Evolutionary conservation across 2,113 vertebrate genomes (phyloP).

Genomic region (Phodopus roborovskii): DNA sequence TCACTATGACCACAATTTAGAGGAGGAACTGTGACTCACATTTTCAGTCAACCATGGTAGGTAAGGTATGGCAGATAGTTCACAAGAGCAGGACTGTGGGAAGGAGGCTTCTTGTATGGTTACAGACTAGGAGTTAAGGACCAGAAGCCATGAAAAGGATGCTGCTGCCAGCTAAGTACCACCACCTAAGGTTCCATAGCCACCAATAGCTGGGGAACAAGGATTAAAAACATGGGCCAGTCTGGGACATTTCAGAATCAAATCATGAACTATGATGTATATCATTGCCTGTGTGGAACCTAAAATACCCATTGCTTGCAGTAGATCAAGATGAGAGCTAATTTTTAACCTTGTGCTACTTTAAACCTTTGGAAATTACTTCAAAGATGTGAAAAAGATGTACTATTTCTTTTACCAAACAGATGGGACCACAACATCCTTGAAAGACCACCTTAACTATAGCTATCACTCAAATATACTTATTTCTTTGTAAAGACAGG

Average conservation of each 20-base stretch:
- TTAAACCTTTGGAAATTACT: constrained; percentile 19
- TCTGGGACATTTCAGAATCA: background rate
- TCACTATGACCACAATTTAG: background rate
- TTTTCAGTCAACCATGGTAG: background rate
- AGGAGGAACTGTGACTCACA: background rate
- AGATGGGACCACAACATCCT: background rate
- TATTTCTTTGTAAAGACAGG: constrained; percentile 18
- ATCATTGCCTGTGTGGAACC: background rate
- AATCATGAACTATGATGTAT: background rate
- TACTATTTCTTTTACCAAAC: constrained; percentile 25
- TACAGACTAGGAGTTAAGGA: background rate
- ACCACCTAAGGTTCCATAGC: background rate
- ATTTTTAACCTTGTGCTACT: constrained; percentile 25
- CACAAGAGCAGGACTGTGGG: too few relatives aligned
- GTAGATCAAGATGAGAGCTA: background rate
- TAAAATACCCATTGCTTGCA: background rate
- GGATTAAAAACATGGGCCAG: background rate
- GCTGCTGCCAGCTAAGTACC: too few relatives aligned
- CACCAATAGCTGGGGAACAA: background rate
- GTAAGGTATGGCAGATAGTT: background rate
- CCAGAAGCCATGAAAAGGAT: background rate
- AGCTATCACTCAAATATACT: background rate
- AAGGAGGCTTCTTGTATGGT: background rate
- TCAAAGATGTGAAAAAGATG: constrained; percentile 38
- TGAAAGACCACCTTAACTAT: background rate